Evolutionary conservation across 2,113 vertebrate species (phyloP).

Genomic region (Cnemophilus loriae): DNA sequence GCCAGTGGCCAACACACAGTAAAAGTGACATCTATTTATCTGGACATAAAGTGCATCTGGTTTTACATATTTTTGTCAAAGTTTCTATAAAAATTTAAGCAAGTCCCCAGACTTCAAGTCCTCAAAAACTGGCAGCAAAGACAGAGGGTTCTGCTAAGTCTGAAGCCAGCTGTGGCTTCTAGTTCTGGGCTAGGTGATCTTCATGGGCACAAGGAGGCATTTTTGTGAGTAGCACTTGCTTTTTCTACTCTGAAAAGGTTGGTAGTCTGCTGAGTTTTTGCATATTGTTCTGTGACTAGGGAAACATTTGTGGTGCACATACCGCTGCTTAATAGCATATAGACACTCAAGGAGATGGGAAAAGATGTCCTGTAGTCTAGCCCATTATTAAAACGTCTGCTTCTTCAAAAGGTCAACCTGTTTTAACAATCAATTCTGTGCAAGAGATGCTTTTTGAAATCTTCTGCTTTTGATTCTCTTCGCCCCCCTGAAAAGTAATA

Average conservation of each 20-base stretch:
- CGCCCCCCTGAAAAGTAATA: constrained; percentile 23
- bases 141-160: background rate
- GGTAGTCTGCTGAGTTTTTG: background rate
- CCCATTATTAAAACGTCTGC: constrained; percentile 11
- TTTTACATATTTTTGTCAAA: background rate
- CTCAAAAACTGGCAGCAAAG: background rate
- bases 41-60: background rate
- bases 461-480: constrained; percentile 43
- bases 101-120: background rate
- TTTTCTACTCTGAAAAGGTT: background rate
- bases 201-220: background rate
- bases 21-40: background rate
- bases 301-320: background rate
- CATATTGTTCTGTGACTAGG: background rate
- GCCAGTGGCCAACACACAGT: background rate
- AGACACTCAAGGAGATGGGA: background rate
- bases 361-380: constrained; percentile 3
- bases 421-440: constrained; percentile 21
- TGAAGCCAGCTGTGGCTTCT: background rate
- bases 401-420: constrained; percentile 47
- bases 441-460: constrained; percentile 15
- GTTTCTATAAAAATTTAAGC: background rate
- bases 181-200: background rate
- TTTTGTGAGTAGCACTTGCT: background rate
- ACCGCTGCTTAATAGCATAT: background rate